These are phyloP conservation scores for Andrena chrysosceles DNA, from an alignment of 2,888 invertebrate genomes.

Conservation along the genomic window DNA sequence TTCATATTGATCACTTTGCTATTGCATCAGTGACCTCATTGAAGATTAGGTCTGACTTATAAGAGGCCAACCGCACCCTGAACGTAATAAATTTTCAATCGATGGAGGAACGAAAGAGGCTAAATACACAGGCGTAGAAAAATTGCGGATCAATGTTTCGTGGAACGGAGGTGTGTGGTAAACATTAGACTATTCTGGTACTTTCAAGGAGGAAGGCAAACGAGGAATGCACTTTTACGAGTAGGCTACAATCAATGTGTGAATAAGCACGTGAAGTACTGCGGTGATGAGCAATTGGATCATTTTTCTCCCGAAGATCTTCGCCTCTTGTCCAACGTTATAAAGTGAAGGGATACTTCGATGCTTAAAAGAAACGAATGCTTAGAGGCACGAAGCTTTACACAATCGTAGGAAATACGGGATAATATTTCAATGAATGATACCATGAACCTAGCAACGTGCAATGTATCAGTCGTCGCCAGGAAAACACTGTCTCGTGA, in stretches of 20 bases:
- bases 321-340: too few species aligned
- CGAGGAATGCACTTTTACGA: not conserved
- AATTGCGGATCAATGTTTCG: not conserved
- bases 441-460: not conserved
- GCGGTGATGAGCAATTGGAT: not conserved
- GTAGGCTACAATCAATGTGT: not conserved
- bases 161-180: not conserved
- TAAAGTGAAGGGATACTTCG: not conserved
- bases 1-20: not conserved
- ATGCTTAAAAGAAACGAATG: not conserved
- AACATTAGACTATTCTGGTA: conserved; percentile 4
- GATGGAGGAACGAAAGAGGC: conserved; percentile 17
- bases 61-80: conserved; percentile 30
- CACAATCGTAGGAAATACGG: not conserved
- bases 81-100: conserved; percentile 22
- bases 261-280: conserved; percentile 4
- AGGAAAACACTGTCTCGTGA: too few species aligned
- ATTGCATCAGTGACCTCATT: not conserved
- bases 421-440: not conserved
- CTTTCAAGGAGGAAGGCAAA: conserved; percentile 1
- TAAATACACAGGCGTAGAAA: not conserved
- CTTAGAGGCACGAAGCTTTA: too few species aligned
- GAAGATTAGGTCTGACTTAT: conserved; percentile 23
- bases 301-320: not conserved
- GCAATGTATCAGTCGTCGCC: too few species aligned